A percentile compares a stretch with the other conserved stretches of the same genome.
These are phyloP conservation scores for Brachionus calyciflorus DNA, from an alignment of 1,140 invertebrate species.

Conservation along the genomic window DNA sequence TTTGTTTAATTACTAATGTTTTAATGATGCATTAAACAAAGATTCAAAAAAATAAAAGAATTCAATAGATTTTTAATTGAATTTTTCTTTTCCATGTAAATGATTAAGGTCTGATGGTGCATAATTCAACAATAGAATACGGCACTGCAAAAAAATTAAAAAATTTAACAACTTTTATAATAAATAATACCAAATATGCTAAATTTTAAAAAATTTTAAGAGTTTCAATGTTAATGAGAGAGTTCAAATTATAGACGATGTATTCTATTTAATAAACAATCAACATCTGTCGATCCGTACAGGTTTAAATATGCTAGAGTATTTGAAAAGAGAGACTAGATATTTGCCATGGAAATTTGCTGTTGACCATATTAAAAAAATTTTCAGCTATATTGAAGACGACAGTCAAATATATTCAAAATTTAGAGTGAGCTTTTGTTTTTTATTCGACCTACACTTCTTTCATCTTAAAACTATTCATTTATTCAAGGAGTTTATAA, in stretches of 20 bases:
- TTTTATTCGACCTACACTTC: too few species aligned
- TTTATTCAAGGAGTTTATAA: constrained; percentile 31
- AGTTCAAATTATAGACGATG: constrained; percentile 26
- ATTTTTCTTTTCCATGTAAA: too few species aligned
- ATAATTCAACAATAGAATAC: too few species aligned
- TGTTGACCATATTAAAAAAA: constrained; percentile 6
- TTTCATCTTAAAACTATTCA: neutral
- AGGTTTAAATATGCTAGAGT: constrained; percentile 7
- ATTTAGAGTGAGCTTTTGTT: constrained; percentile 1
- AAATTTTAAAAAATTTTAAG: neutral
- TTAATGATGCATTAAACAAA: too few species aligned
- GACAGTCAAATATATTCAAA: constrained; percentile 40
- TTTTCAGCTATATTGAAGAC: constrained; percentile 27
- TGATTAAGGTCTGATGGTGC: too few species aligned
- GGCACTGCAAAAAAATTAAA: too few species aligned
- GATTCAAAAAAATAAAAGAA: too few species aligned
- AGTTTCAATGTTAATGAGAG: constrained; percentile 19
- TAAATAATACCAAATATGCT: too few species aligned
- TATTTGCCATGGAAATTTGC: constrained; percentile 41
- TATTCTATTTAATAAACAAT: constrained; percentile 25
- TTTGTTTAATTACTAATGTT: too few species aligned
- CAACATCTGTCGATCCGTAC: neutral
- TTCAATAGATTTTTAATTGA: too few species aligned
- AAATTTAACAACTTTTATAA: too few species aligned
- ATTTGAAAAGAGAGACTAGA: neutral